These are phyloP conservation scores for Micronycteris hirsuta DNA, from an alignment of 2,113 vertebrate species.

Conservation along the genomic window DNA sequence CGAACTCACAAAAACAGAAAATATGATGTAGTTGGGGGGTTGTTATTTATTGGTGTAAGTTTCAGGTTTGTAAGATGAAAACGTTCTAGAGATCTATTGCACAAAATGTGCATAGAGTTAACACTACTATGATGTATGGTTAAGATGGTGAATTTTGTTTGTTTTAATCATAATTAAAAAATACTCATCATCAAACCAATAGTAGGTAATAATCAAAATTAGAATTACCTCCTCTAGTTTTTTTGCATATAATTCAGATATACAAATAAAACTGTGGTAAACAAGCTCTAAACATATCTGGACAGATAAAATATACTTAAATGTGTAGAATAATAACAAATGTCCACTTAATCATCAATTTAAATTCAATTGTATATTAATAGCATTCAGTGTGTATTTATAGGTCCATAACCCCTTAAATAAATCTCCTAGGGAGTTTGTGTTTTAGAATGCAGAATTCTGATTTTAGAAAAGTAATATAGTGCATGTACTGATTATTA, in stretches of 20 bases:
- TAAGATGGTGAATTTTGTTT: neutral
- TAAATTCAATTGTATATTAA: neutral
- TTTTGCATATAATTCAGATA: neutral
- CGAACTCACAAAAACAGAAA: too few relatives aligned
- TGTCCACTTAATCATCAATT: neutral
- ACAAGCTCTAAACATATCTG: neutral
- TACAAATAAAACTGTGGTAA: neutral
- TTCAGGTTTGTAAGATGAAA: neutral
- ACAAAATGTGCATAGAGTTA: neutral
- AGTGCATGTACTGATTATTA: neutral
- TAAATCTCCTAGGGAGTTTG: neutral
- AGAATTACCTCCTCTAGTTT: neutral
- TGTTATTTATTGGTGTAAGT: neutral
- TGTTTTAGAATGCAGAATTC: neutral
- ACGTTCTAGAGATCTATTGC: neutral
- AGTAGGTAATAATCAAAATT: neutral
- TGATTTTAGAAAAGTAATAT: neutral
- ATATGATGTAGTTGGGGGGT: too few relatives aligned
- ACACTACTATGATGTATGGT: neutral
- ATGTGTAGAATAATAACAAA: neutral
- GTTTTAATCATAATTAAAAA: neutral
- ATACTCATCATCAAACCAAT: neutral
- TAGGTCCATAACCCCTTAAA: neutral
- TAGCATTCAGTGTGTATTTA: neutral
- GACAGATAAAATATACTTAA: slow-evolving; percentile 19